Evolutionary conservation across 2,113 vertebrate species (phyloP).

Genomic region (Myanophis thanlyinensis): DNA sequence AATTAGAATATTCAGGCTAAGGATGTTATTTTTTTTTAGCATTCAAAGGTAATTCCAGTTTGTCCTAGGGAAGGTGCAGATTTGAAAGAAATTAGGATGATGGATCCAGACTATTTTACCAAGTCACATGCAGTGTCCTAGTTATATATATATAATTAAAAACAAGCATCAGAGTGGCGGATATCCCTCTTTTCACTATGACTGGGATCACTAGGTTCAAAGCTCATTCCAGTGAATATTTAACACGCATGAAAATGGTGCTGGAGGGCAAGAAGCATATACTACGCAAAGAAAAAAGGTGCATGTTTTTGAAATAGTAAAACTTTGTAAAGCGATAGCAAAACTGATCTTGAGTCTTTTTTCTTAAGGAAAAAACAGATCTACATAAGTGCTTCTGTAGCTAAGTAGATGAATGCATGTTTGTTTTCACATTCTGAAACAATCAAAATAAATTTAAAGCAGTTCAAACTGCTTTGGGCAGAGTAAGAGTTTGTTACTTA

Average conservation of each 20-base stretch:
- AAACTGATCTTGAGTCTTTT: not conserved
- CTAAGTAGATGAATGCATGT: not conserved
- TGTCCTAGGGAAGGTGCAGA: not conserved
- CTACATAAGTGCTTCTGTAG: not conserved
- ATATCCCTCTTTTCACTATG: not conserved
- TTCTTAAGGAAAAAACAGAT: not conserved
- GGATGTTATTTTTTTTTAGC: not conserved
- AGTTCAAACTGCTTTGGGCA: not conserved
- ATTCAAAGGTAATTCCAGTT: not conserved
- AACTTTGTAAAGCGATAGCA: not conserved
- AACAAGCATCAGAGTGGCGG: not conserved
- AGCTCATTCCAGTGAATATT: not conserved
- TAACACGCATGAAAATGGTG: not conserved
- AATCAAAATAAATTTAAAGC: constrained; percentile 1
- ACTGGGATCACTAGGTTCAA: not conserved
- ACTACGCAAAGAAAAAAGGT: not conserved
- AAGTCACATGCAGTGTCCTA: not conserved
- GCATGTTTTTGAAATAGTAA: not conserved
- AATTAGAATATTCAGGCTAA: not conserved
- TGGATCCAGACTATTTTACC: not conserved
- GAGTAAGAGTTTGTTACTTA: not conserved
- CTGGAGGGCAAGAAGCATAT: not conserved
- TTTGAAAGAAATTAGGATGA: not conserved
- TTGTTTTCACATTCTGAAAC: not conserved
- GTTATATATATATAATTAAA: not conserved